phyloP scores from a whole-genome alignment of 2,888 invertebrate genomes.

The Tetanocera ferruginea region DNA sequence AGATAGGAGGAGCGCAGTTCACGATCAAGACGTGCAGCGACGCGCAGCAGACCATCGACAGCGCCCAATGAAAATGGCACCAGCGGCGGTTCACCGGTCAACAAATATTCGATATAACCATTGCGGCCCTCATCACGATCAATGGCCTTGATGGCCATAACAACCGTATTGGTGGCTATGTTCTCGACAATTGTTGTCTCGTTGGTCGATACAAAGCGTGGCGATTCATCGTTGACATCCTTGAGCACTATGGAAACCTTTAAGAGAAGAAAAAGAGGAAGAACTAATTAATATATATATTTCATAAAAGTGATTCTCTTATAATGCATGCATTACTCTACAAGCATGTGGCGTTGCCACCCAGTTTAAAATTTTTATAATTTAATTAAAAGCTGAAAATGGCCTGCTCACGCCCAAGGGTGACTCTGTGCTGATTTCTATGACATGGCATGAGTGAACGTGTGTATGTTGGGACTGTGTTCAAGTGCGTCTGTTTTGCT shows the following conservation, averaged over 20 bases:
- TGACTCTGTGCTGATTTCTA: background rate
- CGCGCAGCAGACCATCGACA: constrained; percentile 88
- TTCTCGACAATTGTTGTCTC: constrained; percentile 87
- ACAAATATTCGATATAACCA: constrained; percentile 89
- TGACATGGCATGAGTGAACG: background rate
- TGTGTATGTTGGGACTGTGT: background rate
- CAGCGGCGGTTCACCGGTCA: constrained; percentile 73
- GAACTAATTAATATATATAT: constrained; percentile 7
- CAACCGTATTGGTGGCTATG: constrained; percentile 86
- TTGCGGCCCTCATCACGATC: constrained; percentile 93
- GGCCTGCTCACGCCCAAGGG: background rate
- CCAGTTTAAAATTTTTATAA: constrained; percentile 13
- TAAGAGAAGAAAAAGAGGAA: background rate
- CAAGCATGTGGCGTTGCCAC: background rate
- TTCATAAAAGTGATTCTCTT: background rate
- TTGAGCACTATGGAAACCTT: constrained; percentile 89
- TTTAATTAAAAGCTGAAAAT: constrained; percentile 6
- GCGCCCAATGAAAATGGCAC: constrained; percentile 86
- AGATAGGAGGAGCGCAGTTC: constrained; percentile 83
- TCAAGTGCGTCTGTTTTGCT: background rate
- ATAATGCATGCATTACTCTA: no score
- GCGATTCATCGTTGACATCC: constrained; percentile 94
- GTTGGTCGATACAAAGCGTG: constrained; percentile 85
- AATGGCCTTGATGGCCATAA: constrained; percentile 89
- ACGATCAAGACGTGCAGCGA: constrained; percentile 88